A percentile compares a stretch with the other conserved stretches of the same genome.
phyloP scores from a whole-genome alignment of 2,113 vertebrate species.

The Hyperopisus bebe region DNA sequence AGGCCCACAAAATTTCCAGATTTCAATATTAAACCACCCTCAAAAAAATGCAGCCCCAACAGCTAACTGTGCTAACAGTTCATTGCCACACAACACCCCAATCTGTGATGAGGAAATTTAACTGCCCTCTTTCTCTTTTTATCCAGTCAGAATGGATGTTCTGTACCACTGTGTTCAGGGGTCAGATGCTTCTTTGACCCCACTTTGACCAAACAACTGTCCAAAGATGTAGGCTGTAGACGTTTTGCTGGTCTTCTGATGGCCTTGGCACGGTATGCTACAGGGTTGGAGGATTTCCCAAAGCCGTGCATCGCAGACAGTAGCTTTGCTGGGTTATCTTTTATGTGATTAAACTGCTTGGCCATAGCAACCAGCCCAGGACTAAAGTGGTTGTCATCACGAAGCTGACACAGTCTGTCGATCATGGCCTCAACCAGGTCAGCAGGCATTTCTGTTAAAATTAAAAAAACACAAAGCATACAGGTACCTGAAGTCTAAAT shows the following conservation, averaged over 20 bases:
- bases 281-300: neutral
- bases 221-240: neutral
- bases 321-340: neutral
- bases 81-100: neutral
- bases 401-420: neutral
- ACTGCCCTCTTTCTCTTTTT: neutral
- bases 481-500: neutral
- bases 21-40: neutral
- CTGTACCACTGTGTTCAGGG: neutral
- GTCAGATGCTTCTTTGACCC: neutral
- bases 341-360: neutral
- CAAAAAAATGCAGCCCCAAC: neutral
- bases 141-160: neutral
- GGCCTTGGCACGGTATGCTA: neutral
- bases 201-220: neutral
- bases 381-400: neutral
- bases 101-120: neutral
- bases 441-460: neutral
- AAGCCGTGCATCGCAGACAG: neutral
- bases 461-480: neutral
- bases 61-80: neutral
- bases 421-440: neutral
- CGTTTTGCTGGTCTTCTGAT: neutral
- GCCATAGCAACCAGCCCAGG: neutral
- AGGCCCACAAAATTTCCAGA: neutral